Percentiles rank a stretch among this genome's conserved stretches.
Evolutionary conservation across 2,113 vertebrate species (phyloP).

Genomic region (Hippocampus mohnikei): DNA sequence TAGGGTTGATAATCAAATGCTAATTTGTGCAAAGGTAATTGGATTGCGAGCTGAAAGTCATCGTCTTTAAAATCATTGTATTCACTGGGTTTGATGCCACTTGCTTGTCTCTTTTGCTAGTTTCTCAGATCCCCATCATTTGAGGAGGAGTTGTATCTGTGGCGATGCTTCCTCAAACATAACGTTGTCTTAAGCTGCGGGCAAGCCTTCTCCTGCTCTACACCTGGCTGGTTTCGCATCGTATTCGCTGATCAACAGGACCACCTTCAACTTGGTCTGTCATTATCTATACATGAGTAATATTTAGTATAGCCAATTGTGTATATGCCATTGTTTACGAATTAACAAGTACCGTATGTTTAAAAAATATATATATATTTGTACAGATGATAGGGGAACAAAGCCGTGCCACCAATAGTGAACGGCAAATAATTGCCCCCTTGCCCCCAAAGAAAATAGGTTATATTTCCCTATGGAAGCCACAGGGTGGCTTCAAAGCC

Average conservation of each 20-base stretch:
- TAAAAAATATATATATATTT: too few species aligned
- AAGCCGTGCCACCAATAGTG: too few species aligned
- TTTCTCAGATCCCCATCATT: constrained; percentile 81
- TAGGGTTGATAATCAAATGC: background rate
- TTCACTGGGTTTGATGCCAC: background rate
- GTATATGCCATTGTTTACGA: too few species aligned
- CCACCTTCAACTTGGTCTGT: constrained; percentile 83
- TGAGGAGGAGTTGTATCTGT: constrained; percentile 82
- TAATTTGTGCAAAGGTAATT: constrained; percentile 2
- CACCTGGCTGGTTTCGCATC: constrained; percentile 93
- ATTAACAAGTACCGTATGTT: too few species aligned
- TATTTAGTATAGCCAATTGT: background rate
- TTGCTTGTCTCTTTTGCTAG: constrained; percentile 57
- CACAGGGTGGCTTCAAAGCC: background rate
- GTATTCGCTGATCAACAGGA: constrained; percentile 82
- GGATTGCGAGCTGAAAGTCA: constrained; percentile 1
- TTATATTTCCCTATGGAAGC: background rate
- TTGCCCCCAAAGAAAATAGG: too few species aligned
- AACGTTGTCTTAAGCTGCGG: constrained; percentile 85
- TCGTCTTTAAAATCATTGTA: background rate
- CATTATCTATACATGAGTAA: background rate
- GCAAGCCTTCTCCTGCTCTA: constrained; percentile 82
- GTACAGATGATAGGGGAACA: too few species aligned
- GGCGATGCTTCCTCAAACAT: constrained; percentile 82
- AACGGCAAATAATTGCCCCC: too few species aligned